Conservation (phyloP, 2,797 vertebrate species). For the Enteromius trimaculatus region DNA sequence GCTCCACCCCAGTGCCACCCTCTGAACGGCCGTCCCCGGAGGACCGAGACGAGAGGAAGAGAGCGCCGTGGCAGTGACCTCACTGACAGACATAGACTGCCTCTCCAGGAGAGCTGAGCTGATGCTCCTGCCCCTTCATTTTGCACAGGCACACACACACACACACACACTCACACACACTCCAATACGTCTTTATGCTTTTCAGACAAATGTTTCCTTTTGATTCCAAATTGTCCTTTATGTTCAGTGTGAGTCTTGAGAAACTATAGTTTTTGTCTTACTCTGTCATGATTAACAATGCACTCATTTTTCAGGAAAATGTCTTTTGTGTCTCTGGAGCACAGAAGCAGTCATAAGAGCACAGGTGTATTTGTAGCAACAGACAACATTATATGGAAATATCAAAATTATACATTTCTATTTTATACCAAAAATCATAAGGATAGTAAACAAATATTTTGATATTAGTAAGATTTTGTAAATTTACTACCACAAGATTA, state of each 20-base stretch:
- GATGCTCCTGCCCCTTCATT: constrained; percentile 16
- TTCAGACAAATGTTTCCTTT: neutral
- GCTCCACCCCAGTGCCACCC: constrained; percentile 65
- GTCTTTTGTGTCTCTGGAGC: neutral
- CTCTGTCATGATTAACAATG: neutral
- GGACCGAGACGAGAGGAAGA: constrained; percentile 65
- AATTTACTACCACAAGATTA: neutral
- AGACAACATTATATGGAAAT: neutral
- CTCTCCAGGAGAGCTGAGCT: neutral
- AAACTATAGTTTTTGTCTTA: neutral
- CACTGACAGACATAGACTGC: neutral
- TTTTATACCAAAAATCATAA: neutral
- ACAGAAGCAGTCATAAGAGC: neutral
- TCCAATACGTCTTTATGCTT: neutral
- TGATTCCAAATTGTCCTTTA: neutral
- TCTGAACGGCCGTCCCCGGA: constrained; percentile 58
- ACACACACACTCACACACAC: constrained; percentile 10
- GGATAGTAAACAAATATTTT: neutral
- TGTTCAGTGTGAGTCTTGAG: neutral
- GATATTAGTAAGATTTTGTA: neutral
- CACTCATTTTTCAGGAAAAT: neutral
- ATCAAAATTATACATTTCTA: neutral
- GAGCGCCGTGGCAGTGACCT: constrained; percentile 73
- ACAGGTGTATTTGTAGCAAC: neutral
- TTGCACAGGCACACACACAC: constrained; percentile 23